These are phyloP conservation scores for Eurypyga helias DNA, from an alignment of 2,113 vertebrate genomes.

Conservation along the genomic window DNA sequence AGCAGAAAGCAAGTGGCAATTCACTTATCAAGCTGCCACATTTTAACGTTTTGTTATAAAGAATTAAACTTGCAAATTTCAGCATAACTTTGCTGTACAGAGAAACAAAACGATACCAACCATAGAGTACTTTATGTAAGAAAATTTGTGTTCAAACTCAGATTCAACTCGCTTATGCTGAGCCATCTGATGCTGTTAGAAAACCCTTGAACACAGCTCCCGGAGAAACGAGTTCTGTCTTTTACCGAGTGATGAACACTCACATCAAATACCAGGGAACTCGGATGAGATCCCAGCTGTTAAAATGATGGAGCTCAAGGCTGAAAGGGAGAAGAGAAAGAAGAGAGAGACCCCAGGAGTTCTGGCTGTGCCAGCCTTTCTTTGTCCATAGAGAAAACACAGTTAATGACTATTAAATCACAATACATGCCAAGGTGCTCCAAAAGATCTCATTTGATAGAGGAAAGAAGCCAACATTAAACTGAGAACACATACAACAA, in stretches of 20 bases:
- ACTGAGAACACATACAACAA: slow-evolving; percentile 26
- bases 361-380: not conserved
- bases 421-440: slow-evolving; percentile 35
- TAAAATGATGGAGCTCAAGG: not conserved
- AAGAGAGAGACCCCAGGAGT: not conserved
- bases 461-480: slow-evolving; percentile 27
- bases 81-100: not conserved
- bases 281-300: not conserved
- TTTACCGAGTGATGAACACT: not conserved
- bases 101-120: not conserved
- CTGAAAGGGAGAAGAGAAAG: not conserved
- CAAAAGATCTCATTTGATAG: slow-evolving; percentile 54
- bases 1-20: slow-evolving; percentile 19
- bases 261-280: not conserved
- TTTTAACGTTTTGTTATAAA: not conserved
- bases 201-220: not conserved
- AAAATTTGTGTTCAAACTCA: not conserved
- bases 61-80: slow-evolving; percentile 63
- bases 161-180: not conserved
- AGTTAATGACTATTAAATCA: slow-evolving; percentile 45
- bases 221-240: not conserved
- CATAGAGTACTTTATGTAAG: not conserved
- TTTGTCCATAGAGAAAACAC: slow-evolving; percentile 18
- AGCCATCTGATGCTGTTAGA: not conserved
- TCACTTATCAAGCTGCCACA: slow-evolving; percentile 13